phyloP scores from a whole-genome alignment of 2,797 vertebrate species.

The Myripristis murdjan region DNA sequence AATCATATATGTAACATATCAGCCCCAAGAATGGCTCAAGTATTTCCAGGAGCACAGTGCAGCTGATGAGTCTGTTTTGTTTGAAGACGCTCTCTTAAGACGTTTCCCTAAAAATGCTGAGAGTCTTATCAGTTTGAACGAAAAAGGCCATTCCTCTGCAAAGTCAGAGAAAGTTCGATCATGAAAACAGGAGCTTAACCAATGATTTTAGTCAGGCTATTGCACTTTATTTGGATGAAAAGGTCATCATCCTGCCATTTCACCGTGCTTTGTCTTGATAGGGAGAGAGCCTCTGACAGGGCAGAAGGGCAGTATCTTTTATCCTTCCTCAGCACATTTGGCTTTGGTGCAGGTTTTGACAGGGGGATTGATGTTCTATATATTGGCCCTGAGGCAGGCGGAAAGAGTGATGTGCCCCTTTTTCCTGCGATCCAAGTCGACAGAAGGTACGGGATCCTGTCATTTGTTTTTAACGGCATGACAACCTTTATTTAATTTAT shows the following conservation, averaged over 20 bases:
- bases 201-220: not conserved
- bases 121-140: not conserved
- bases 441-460: not conserved
- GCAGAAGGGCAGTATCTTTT: conserved; percentile 27
- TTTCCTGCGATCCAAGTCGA: conserved; percentile 20
- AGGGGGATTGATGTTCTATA: conserved; percentile 29
- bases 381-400: conserved; percentile 15
- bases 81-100: no score
- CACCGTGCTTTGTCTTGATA: not conserved
- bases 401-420: conserved; percentile 15
- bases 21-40: not conserved
- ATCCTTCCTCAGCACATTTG: conserved; percentile 22
- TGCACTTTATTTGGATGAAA: not conserved
- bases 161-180: not conserved
- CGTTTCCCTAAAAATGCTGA: not conserved
- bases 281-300: conserved; percentile 7
- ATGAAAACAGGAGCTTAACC: not conserved
- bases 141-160: not conserved
- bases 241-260: conserved; percentile 7
- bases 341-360: conserved; percentile 18
- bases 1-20: conserved; percentile 13
- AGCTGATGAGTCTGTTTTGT: conserved; percentile 8
- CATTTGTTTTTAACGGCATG: not conserved
- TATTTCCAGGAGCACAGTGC: conserved; percentile 3
- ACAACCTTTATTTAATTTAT: not conserved